Percentiles rank a stretch among this genome's conserved stretches.
phyloP scores from a whole-genome alignment of 2,113 vertebrate genomes.

The Vanacampus margaritifer region DNA sequence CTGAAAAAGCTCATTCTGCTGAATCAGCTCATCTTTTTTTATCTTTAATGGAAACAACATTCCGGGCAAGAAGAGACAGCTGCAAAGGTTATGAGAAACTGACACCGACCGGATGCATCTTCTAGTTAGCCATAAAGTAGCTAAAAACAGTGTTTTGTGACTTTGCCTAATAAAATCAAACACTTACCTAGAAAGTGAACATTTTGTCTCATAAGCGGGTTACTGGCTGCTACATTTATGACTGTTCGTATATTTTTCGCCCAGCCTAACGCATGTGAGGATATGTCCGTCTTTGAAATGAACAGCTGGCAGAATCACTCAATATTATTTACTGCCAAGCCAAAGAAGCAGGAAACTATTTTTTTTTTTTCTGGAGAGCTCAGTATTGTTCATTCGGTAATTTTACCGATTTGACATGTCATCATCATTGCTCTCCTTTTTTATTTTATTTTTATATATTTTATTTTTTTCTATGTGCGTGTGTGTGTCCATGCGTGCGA shows the following conservation, averaged over 20 bases:
- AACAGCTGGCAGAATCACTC: not conserved
- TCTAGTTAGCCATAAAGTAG: not conserved
- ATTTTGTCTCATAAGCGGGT: not conserved
- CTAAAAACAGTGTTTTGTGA: not conserved
- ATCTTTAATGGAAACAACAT: not conserved
- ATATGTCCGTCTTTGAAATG: not conserved
- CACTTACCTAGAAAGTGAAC: not conserved
- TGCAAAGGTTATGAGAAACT: not conserved
- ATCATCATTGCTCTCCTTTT: too few relatives aligned
- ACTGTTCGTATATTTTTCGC: not conserved
- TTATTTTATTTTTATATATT: too few relatives aligned
- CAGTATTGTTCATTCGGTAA: too few relatives aligned
- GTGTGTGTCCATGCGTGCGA: too few relatives aligned
- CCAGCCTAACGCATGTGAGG: not conserved
- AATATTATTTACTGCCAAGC: not conserved
- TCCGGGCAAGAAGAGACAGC: not conserved
- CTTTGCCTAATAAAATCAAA: not conserved
- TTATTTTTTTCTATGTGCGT: too few relatives aligned
- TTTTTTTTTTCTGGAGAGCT: too few relatives aligned
- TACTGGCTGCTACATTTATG: not conserved
- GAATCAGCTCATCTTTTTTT: not conserved
- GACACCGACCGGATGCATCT: not conserved
- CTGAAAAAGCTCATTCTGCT: constrained; percentile 16
- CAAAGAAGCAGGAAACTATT: not conserved
- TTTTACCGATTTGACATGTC: too few relatives aligned